Conservation (phyloP, 1,140 invertebrate species). For the Dreissena polymorpha region DNA sequence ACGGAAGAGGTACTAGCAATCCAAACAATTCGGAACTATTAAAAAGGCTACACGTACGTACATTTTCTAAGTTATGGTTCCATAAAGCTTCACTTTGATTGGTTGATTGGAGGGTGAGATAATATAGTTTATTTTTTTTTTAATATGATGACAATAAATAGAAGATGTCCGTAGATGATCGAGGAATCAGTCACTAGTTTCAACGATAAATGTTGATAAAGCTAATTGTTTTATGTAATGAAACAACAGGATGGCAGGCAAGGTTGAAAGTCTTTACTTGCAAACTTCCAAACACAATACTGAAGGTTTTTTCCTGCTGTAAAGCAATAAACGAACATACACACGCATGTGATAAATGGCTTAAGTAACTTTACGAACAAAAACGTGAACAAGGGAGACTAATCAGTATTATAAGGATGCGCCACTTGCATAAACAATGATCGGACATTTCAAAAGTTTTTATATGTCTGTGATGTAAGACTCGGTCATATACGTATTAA, state of each 20-base stretch:
- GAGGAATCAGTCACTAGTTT: too few relatives aligned
- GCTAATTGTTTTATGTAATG: too few relatives aligned
- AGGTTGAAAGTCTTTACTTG: too few relatives aligned
- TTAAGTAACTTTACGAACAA: not conserved
- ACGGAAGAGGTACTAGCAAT: constrained; percentile 53
- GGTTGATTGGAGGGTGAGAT: too few relatives aligned
- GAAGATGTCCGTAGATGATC: too few relatives aligned
- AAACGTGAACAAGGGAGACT: not conserved
- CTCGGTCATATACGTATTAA: not conserved
- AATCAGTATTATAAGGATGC: not conserved
- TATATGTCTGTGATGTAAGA: not conserved
- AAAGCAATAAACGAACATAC: not conserved
- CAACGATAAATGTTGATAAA: too few relatives aligned
- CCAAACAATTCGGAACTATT: not conserved
- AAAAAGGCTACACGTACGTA: not conserved
- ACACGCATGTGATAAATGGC: not conserved
- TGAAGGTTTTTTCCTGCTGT: not conserved
- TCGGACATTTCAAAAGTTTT: not conserved
- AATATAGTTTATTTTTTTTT: too few relatives aligned
- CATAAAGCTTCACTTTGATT: not conserved
- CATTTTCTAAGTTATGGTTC: not conserved
- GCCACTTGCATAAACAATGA: not conserved
- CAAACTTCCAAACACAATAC: too few relatives aligned
- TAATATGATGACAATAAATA: too few relatives aligned
- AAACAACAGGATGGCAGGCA: too few relatives aligned